phyloP scores from a whole-genome alignment of 1,140 invertebrate genomes.

The Calycopis cecrops region DNA sequence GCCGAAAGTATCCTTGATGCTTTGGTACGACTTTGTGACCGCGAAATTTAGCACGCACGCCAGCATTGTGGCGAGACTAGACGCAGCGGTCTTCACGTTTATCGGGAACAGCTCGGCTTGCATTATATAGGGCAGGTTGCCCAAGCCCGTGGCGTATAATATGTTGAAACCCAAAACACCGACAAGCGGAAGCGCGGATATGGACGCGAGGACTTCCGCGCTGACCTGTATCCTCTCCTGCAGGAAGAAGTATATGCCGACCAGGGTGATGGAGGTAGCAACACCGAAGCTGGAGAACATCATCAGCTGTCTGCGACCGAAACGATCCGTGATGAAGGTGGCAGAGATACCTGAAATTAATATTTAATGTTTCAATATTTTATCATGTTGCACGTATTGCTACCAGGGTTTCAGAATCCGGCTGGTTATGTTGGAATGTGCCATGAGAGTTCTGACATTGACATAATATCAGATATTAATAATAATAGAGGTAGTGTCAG shows the following conservation, averaged over 20 bases:
- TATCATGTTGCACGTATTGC: not conserved
- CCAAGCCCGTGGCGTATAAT: constrained; percentile 76
- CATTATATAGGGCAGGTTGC: constrained; percentile 78
- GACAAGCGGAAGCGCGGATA: constrained; percentile 73
- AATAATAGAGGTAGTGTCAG: no score
- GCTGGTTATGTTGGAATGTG: no score
- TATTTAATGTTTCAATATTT: constrained; percentile 11
- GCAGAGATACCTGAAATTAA: constrained; percentile 76
- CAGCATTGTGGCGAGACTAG: constrained; percentile 62
- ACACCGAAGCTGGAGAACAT: constrained; percentile 76
- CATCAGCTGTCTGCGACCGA: constrained; percentile 83
- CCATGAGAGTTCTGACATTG: no score
- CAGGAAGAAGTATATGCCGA: constrained; percentile 75
- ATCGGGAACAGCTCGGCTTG: constrained; percentile 79
- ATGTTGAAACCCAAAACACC: constrained; percentile 78
- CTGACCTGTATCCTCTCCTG: constrained; percentile 48
- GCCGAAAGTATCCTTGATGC: constrained; percentile 72
- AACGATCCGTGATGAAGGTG: constrained; percentile 82
- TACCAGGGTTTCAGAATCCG: not conserved
- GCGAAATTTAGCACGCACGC: constrained; percentile 68
- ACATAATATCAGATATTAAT: no score
- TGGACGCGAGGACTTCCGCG: constrained; percentile 38
- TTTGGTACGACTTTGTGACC: constrained; percentile 76
- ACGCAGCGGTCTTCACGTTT: constrained; percentile 76
- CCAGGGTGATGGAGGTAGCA: constrained; percentile 71